Evolutionary conservation across 2,888 invertebrate species (phyloP).

Genomic region (Lapara coniferarum): DNA sequence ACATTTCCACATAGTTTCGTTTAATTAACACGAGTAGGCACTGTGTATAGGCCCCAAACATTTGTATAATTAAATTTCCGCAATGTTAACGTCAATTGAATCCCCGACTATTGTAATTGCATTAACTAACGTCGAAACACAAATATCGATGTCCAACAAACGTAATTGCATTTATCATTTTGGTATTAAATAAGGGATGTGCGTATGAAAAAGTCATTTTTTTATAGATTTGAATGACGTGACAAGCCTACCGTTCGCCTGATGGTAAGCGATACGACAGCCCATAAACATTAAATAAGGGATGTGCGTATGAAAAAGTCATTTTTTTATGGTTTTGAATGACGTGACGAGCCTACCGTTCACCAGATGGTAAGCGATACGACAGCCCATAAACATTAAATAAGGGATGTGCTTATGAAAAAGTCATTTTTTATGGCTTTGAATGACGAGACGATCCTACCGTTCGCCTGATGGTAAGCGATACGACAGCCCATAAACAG

Average conservation of each 20-base stretch:
- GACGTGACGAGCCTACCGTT: too few relatives aligned
- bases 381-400: too few relatives aligned
- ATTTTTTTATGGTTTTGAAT: background rate
- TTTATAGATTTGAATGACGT: too few relatives aligned
- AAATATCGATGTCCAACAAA: conserved; percentile 15
- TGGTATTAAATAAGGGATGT: conserved; percentile 2
- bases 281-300: conserved; percentile 5
- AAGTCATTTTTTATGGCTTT: background rate
- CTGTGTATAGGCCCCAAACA: conserved; percentile 2
- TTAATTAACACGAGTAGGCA: background rate
- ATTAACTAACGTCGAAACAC: conserved; percentile 9
- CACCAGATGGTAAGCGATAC: too few relatives aligned
- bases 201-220: background rate
- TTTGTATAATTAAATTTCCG: conserved; percentile 17
- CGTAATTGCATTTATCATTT: conserved; percentile 17
- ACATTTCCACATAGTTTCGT: conserved; percentile 1
- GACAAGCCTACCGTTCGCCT: too few relatives aligned
- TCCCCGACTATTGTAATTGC: conserved; percentile 11
- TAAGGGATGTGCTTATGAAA: background rate
- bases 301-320: background rate
- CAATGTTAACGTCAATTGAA: conserved; percentile 1
- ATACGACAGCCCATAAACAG: too few relatives aligned
- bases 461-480: too few relatives aligned
- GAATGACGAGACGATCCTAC: too few relatives aligned
- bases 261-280: too few relatives aligned